phyloP scores from a whole-genome alignment of 2,888 invertebrate genomes.

The Dryocosmus kuriphilus region DNA sequence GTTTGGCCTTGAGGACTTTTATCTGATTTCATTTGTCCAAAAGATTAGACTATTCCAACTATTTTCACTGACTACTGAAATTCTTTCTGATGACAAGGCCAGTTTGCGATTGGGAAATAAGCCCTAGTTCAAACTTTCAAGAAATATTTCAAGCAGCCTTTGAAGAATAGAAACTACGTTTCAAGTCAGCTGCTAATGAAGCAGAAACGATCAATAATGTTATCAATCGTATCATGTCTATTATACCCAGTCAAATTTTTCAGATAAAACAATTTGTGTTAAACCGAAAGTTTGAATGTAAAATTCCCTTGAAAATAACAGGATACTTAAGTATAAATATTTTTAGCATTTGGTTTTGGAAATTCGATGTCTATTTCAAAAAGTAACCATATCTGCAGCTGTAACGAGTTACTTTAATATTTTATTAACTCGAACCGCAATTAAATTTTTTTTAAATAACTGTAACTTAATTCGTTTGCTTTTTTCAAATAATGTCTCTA shows the following conservation, averaged over 20 bases:
- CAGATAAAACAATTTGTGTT: neutral
- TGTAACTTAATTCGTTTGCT: too few species aligned
- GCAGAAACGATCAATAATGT: neutral
- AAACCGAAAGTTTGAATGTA: too few species aligned
- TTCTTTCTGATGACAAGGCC: constrained; percentile 1
- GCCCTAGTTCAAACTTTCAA: neutral
- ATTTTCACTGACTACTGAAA: constrained; percentile 9
- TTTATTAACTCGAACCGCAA: too few species aligned
- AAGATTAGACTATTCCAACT: neutral
- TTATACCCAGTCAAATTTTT: neutral
- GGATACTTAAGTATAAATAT: too few species aligned
- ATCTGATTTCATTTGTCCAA: neutral
- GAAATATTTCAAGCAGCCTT: neutral
- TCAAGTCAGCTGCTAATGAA: neutral
- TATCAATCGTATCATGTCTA: neutral
- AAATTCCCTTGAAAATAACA: too few species aligned
- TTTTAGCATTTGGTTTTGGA: too few species aligned
- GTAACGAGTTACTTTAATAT: too few species aligned
- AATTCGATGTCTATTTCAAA: too few species aligned
- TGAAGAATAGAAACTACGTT: neutral
- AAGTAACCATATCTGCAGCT: too few species aligned
- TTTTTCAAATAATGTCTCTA: too few species aligned
- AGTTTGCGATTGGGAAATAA: constrained; percentile 16
- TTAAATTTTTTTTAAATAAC: too few species aligned
- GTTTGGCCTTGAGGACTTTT: neutral